Evolutionary conservation across 2,888 invertebrate genomes (phyloP).

Genomic region (Euzetes globulus): DNA sequence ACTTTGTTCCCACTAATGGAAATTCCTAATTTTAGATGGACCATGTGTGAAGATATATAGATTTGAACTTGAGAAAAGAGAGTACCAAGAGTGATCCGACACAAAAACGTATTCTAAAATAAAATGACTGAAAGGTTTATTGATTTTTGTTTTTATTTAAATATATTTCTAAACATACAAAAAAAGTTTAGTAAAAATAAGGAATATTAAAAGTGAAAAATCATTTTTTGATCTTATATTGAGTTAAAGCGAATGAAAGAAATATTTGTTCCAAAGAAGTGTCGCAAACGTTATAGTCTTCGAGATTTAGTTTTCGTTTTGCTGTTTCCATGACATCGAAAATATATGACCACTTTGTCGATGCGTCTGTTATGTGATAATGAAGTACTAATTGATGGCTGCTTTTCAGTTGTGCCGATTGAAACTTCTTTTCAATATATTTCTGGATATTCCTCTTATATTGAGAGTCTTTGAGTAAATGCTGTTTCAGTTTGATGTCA

Average conservation of each 20-base stretch:
- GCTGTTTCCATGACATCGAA: not conserved
- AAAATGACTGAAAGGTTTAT: too few species aligned
- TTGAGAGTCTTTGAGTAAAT: not conserved
- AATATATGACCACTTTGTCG: not conserved
- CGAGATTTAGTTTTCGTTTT: not conserved
- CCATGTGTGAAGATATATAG: too few species aligned
- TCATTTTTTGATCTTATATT: not conserved
- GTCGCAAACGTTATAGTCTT: not conserved
- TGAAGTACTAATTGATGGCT: not conserved
- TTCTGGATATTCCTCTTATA: not conserved
- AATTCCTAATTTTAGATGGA: too few species aligned
- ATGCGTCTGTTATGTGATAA: not conserved
- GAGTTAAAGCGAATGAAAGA: not conserved
- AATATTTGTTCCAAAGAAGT: not conserved
- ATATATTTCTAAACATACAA: too few species aligned
- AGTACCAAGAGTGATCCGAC: too few species aligned
- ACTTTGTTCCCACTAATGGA: too few species aligned
- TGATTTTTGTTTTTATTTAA: too few species aligned
- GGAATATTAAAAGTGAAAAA: too few species aligned
- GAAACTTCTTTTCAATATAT: not conserved
- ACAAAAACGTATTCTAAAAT: too few species aligned
- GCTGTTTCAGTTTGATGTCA: conserved; percentile 25
- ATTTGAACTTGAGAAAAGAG: too few species aligned
- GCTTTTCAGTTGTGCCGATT: not conserved
- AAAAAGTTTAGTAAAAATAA: too few species aligned